These are phyloP conservation scores for Morus bassanus DNA, from an alignment of 2,797 vertebrate genomes.

Conservation along the genomic window DNA sequence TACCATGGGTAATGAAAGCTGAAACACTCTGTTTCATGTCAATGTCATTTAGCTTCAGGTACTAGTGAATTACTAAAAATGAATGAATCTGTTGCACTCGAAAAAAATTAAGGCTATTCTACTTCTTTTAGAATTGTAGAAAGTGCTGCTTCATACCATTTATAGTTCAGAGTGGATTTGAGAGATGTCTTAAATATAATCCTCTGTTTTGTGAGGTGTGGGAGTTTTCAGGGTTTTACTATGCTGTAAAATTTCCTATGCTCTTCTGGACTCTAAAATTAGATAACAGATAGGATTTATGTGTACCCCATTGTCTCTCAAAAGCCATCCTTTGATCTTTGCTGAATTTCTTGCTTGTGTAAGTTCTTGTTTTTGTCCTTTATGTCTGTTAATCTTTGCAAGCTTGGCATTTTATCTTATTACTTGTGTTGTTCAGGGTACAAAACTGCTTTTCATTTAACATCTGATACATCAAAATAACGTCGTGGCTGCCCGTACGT, in stretches of 20 bases:
- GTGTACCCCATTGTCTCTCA: neutral
- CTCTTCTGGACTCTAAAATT: neutral
- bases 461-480: neutral
- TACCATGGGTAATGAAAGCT: neutral
- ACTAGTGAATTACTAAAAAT: neutral
- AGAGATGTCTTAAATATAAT: neutral
- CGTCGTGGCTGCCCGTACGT: accelerated
- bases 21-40: neutral
- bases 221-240: neutral
- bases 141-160: neutral
- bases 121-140: neutral
- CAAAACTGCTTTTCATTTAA: neutral
- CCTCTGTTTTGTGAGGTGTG: neutral
- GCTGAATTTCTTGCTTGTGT: neutral
- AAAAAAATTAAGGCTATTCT: neutral
- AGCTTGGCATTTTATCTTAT: neutral
- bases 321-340: neutral
- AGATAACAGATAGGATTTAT: neutral
- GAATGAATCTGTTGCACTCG: neutral
- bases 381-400: neutral
- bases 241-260: accelerated
- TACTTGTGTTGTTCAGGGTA: neutral
- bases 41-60: neutral
- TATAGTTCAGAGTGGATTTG: neutral
- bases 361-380: neutral